Evolutionary conservation across 2,797 vertebrate genomes (phyloP).

Genomic region (Acanthurus leucopareius): DNA sequence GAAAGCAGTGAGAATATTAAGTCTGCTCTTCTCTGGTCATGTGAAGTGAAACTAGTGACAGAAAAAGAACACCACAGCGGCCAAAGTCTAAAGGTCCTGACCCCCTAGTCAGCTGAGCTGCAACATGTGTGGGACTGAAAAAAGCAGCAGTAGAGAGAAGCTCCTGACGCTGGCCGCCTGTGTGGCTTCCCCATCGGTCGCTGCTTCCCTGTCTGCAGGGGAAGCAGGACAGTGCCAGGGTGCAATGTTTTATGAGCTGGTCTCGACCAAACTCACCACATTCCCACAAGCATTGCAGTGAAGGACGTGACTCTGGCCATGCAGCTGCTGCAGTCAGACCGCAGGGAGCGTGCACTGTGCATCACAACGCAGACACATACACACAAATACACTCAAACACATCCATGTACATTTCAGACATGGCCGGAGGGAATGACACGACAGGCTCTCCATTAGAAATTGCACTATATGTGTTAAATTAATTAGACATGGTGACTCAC

Average conservation of each 20-base stretch:
- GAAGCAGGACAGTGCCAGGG: constrained; percentile 95
- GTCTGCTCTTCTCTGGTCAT: constrained; percentile 47
- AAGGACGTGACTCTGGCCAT: constrained; percentile 93
- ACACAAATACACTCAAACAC: constrained; percentile 13
- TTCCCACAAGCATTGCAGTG: constrained; percentile 87
- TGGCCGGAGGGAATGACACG: constrained; percentile 29
- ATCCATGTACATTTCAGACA: constrained; percentile 26
- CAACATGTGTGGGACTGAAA: constrained; percentile 62
- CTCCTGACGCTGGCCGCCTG: constrained; percentile 73
- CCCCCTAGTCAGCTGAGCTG: constrained; percentile 88
- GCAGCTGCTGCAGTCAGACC: constrained; percentile 83
- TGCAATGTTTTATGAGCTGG: constrained; percentile 90
- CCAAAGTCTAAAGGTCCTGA: constrained; percentile 74
- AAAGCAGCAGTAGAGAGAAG: constrained; percentile 72
- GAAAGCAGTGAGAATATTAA: constrained; percentile 29
- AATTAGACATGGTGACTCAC: constrained; percentile 27
- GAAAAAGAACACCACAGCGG: constrained; percentile 64
- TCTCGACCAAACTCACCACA: constrained; percentile 93
- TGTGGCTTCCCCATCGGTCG: constrained; percentile 87
- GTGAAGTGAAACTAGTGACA: constrained; percentile 86
- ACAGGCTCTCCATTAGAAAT: constrained; percentile 19
- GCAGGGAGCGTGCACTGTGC: constrained; percentile 61
- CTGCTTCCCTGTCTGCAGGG: constrained; percentile 88
- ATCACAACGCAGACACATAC: constrained; percentile 42
- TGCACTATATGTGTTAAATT: constrained; percentile 24